Evolutionary conservation across 2,113 vertebrate species (phyloP), one percentile per base, ranked within the genome.

Genomic region (Odocoileus virginianus): DNA sequence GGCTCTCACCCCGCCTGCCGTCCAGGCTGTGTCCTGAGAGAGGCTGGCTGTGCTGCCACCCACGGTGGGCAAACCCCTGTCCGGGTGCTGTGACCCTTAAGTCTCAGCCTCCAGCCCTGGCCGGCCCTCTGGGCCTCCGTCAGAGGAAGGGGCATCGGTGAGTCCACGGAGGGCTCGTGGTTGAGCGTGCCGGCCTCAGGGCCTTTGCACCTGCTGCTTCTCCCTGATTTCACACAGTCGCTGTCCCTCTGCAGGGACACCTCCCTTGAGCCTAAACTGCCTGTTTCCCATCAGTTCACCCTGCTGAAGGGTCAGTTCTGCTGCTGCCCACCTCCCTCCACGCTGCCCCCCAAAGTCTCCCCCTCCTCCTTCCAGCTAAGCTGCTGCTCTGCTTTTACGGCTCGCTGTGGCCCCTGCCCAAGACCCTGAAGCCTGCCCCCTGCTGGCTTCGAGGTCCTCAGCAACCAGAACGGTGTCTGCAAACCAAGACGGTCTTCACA

Each of bases 261-360:
- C 74, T 45, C 25, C 25, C 40, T 45, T 15, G 74, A 28, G 7
- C 40, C 13, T 76, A 45, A 76, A 2, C 40, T 76, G 36, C 40
- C 71, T 7, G 40, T 7, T 43, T 15, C 74, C 74, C 3, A 0
- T 16, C 60, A 7, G 21, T 10, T n/a, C 36, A 5, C 17, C 13
- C 50, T 40, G 40, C 1, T 50, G 47, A 50, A 50, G 47, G 11
- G 12, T 50, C 12, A 50, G 47, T 13, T 50, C 47, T 13, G 30
- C 5, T 1, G 0, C 50, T 21, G 8, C 50, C 16, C 0, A 0
- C 2, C 27, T 33, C 23, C 43, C 0, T 2, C 8, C 55, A 0
- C 5, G 25, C 82, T 45, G 1, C 7, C 13, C 40, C 23, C 33
- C 2, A 1, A n/a, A 67, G 61, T 1, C 14, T 25, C 3, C 19